Conservation (phyloP, 2,888 invertebrate species). For the Stenodema calcarata region DNA sequence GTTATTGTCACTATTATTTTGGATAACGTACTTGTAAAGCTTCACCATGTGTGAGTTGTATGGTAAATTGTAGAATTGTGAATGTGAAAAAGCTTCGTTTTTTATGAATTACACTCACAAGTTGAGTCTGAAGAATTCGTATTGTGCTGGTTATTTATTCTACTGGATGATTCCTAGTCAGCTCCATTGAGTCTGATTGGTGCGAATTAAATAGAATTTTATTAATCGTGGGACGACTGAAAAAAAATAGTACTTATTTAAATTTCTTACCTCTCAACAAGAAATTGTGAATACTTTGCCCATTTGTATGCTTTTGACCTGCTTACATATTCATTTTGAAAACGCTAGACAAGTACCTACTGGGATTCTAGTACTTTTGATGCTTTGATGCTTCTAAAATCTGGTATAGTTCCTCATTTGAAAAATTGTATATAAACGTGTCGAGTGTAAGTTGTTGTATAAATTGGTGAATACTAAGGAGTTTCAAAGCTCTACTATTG, state of each 20-base stretch:
- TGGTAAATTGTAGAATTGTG: neutral
- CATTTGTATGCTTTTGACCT: neutral
- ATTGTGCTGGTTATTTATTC: neutral
- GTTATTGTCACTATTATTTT: neutral
- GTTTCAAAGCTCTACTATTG: neutral
- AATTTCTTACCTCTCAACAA: neutral
- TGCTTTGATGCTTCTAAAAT: slow-evolving; percentile 13
- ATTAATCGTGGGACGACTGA: neutral
- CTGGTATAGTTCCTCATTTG: slow-evolving; percentile 43
- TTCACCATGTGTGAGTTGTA: neutral
- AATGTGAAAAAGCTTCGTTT: neutral
- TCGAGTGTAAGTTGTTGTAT: slow-evolving; percentile 27
- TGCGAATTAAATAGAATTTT: neutral
- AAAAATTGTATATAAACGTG: slow-evolving; percentile 19
- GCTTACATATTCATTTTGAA: neutral
- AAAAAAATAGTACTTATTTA: neutral
- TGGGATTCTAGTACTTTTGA: neutral
- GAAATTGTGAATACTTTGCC: neutral
- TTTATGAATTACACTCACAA: neutral
- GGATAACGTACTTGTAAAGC: neutral
- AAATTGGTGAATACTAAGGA: slow-evolving; percentile 8
- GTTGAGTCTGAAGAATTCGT: neutral
- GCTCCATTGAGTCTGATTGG: neutral
- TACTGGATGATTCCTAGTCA: neutral
- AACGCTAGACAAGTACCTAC: neutral